These are phyloP conservation scores for Proctacanthus coquilletti DNA, from an alignment of 1,140 invertebrate species.

Conservation along the genomic window DNA sequence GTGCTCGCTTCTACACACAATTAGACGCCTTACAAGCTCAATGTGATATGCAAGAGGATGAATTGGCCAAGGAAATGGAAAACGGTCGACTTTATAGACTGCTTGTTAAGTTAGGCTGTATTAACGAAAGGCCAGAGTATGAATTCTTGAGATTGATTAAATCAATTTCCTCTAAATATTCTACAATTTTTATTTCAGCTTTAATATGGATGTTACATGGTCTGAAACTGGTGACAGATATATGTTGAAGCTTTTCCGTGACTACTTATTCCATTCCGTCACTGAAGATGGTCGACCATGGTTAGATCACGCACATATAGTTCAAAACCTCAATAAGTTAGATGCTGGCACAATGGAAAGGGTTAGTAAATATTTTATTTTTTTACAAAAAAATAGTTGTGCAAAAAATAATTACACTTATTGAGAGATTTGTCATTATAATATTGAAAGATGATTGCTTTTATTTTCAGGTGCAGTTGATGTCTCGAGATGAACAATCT, in stretches of 20 bases:
- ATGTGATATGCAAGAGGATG: conserved; percentile 77
- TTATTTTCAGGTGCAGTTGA: conserved; percentile 67
- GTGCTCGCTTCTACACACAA: conserved; percentile 90
- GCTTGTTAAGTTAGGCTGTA: conserved; percentile 74
- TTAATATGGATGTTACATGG: conserved; percentile 87
- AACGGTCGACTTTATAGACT: conserved; percentile 85
- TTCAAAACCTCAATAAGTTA: conserved; percentile 87
- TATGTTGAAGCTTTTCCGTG: conserved; percentile 94
- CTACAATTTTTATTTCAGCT: conserved; percentile 33
- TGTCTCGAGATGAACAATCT: conserved; percentile 91
- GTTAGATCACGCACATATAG: conserved; percentile 90
- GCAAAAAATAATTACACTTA: conserved; percentile 3
- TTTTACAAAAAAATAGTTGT: not conserved
- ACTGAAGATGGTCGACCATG: conserved; percentile 84
- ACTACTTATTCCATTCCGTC: conserved; percentile 92
- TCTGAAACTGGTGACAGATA: conserved; percentile 94
- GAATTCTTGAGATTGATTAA: conserved; percentile 16
- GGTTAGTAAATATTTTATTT: conserved; percentile 33
- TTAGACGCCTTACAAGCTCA: conserved; percentile 77
- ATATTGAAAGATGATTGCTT: not conserved
- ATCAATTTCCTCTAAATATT: not conserved
- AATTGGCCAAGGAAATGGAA: conserved; percentile 85
- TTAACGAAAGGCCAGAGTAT: conserved; percentile 89
- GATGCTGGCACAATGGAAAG: conserved; percentile 77
- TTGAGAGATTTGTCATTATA: not conserved